Evolutionary conservation across 2,888 invertebrate genomes (phyloP).

Genomic region (Cosmopolites sordidus): DNA sequence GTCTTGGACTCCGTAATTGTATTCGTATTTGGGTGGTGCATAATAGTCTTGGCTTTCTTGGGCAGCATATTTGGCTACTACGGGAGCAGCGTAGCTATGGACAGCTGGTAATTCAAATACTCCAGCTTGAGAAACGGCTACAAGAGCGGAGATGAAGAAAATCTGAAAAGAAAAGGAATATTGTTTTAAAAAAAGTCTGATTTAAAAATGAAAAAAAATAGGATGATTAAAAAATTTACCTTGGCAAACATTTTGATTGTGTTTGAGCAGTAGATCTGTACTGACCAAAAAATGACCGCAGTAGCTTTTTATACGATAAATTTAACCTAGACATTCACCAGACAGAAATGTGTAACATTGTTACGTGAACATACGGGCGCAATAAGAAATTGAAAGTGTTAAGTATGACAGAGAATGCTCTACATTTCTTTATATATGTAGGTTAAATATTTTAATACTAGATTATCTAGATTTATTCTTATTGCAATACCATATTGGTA

Average conservation of each 20-base stretch:
- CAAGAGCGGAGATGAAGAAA: conserved; percentile 9
- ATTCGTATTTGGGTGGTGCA: conserved; percentile 60
- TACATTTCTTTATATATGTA: conserved; percentile 8
- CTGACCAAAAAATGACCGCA: conserved; percentile 7
- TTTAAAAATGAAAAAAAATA: conserved; percentile 5
- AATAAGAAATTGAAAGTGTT: conserved; percentile 23
- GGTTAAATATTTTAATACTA: conserved; percentile 12
- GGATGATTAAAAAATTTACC: conserved; percentile 1
- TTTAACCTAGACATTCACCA: conserved; percentile 24
- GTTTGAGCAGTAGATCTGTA: background rate
- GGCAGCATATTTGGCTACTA: background rate
- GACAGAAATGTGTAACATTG: conserved; percentile 10
- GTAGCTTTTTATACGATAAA: conserved; percentile 8
- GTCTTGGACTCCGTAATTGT: conserved; percentile 61
- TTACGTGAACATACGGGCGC: conserved; percentile 9
- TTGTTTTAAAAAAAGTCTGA: too few species aligned
- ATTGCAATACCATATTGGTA: too few species aligned
- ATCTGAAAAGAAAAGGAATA: conserved; percentile 6
- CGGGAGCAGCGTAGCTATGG: background rate
- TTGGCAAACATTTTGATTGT: conserved; percentile 10
- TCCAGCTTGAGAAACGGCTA: conserved; percentile 9
- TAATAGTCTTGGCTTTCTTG: conserved; percentile 18
- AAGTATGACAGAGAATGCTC: conserved; percentile 9
- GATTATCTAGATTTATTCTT: background rate
- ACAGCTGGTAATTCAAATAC: background rate